Evolutionary conservation across 2,888 invertebrate species (phyloP).

Genomic region (Hydraecia micacea): DNA sequence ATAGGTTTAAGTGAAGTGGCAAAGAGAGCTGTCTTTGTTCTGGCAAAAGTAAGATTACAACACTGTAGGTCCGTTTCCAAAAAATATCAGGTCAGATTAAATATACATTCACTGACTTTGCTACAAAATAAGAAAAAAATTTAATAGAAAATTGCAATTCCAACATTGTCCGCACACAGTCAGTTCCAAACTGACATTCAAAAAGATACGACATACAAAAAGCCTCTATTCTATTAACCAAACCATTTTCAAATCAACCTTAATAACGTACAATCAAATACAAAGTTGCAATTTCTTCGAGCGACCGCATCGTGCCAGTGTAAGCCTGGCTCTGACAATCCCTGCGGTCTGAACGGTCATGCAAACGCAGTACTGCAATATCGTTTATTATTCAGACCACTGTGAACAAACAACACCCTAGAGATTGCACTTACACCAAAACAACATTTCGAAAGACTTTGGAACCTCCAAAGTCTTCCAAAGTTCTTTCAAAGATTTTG

Average conservation of each 20-base stretch:
- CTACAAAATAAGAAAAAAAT: background rate
- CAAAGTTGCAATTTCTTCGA: conserved; percentile 47
- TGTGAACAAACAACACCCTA: conserved; percentile 60
- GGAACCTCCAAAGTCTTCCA: conserved; percentile 41
- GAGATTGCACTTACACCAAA: conserved; percentile 49
- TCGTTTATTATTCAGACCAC: conserved; percentile 62
- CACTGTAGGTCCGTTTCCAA: background rate
- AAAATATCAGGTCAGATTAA: background rate
- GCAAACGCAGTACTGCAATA: conserved; percentile 62
- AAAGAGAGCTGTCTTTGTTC: background rate
- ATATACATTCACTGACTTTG: background rate
- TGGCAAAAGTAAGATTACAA: background rate
- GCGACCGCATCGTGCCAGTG: conserved; percentile 44
- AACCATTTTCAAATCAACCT: conserved; percentile 17
- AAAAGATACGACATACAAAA: background rate
- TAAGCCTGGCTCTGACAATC: conserved; percentile 41
- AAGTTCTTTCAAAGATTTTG: conserved; percentile 51
- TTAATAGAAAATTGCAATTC: background rate
- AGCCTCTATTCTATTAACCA: background rate
- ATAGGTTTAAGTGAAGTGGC: background rate
- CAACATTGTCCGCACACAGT: background rate
- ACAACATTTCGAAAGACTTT: conserved; percentile 46
- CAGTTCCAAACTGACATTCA: background rate
- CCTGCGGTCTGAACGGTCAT: conserved; percentile 46
- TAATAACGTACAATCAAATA: conserved; percentile 32